Evolutionary conservation across 2,797 vertebrate species (phyloP), one percentile per base, ranked within the genome.

Genomic region (Corythornis leucogaster): DNA sequence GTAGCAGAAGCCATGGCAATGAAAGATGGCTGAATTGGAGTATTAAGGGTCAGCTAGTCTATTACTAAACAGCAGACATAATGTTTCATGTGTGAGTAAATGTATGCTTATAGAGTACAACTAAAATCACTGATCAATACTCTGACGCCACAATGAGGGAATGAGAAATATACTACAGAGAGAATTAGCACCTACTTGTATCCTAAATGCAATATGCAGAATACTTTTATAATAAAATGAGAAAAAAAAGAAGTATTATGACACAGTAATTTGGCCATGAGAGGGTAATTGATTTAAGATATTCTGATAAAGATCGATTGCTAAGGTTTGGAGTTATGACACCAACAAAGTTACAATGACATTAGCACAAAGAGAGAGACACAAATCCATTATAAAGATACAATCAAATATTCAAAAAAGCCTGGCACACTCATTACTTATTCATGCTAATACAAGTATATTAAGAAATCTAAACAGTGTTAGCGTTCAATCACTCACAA

Each of bases 371-470:
- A 97, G 98, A 97, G 97, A 98, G 97, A 98, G 98, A 98, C 98
- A 97, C 97, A 98, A 98, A 98, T 98, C 98, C 98, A 98, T 99
- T 99, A 98, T 95, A 94, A 97, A 98, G 98, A 98, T 98, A 98
- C 98, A 99, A 99, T 99, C 98, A 99, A 99, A 99, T 99, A 99
- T 99, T 98, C 98, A 99, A 98, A 98, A 98, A 98, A 98, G 98
- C 97, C 98, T 97, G 98, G 98, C 98, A 98, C 95, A 90, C 98
- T 98, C 98, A 98, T 99, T 99, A 99, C 98, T 99, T 99, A 99
- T 99, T 99, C 98, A 99, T 99, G 98, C 98, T 99, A 99, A 99
- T 99, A 99, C 98, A 98, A 99, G 99, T 99, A 99, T 99, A 99
- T 99, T 99, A 99, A 99, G 99, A 98, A 98, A 99, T 98, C 98